phyloP scores from a whole-genome alignment of 2,888 invertebrate species.

The Xestia xanthographa region DNA sequence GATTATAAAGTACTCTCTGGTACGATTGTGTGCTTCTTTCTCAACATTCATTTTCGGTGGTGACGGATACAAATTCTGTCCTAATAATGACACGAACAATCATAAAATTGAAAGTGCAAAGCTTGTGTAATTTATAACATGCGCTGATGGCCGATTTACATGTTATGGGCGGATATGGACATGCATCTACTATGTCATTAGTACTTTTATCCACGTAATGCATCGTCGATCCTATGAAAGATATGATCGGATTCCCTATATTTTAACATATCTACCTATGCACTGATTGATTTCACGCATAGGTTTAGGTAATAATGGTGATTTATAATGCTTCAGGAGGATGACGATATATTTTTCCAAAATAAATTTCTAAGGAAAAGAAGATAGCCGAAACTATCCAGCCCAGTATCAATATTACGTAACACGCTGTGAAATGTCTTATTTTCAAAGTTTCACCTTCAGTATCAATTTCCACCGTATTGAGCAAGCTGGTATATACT shows the following conservation, averaged over 20 bases:
- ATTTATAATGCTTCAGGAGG: constrained; percentile 69
- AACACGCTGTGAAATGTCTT: constrained; percentile 82
- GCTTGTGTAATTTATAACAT: constrained; percentile 29
- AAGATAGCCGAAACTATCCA: constrained; percentile 75
- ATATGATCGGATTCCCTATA: constrained; percentile 45
- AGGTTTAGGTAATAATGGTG: background rate
- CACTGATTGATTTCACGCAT: constrained; percentile 11
- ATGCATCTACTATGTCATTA: constrained; percentile 50
- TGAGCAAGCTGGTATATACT: constrained; percentile 64
- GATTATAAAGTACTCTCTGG: constrained; percentile 53
- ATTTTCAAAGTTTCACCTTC: constrained; percentile 73
- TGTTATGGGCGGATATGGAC: constrained; percentile 35
- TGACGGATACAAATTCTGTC: constrained; percentile 7
- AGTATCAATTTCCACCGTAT: constrained; percentile 33
- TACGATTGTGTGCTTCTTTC: constrained; percentile 40
- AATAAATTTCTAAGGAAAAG: constrained; percentile 77
- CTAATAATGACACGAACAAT: constrained; percentile 19
- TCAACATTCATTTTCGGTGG: constrained; percentile 44
- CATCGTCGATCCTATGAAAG: constrained; percentile 49
- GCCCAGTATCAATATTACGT: constrained; percentile 76
- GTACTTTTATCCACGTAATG: constrained; percentile 54
- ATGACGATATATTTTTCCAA: constrained; percentile 60
- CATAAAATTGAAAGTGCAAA: constrained; percentile 26
- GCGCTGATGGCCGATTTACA: constrained; percentile 48
- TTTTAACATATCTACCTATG: background rate